Conservation (phyloP, 2,888 invertebrate genomes). For the Eugnorisma glareosa region DNA sequence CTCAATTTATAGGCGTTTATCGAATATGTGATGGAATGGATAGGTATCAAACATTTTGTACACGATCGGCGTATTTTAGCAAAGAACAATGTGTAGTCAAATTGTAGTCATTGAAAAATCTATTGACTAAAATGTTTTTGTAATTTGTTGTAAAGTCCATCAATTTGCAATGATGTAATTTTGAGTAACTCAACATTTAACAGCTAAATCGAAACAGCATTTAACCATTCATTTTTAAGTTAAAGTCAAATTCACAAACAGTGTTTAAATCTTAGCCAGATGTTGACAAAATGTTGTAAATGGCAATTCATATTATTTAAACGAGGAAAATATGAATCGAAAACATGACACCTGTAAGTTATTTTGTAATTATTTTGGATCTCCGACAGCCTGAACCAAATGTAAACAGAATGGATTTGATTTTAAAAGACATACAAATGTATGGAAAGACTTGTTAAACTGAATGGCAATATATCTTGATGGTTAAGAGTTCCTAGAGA, state of each 20-base stretch:
- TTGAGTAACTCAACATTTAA: neutral
- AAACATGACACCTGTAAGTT: slow-evolving; percentile 12
- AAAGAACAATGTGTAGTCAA: neutral
- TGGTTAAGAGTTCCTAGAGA: slow-evolving; percentile 37
- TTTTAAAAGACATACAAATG: neutral
- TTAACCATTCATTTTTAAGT: neutral
- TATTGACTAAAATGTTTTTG: neutral
- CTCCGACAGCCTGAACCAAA: slow-evolving; percentile 7
- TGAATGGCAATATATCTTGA: slow-evolving; percentile 21
- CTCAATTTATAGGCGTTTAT: slow-evolving; percentile 64
- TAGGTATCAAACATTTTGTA: slow-evolving; percentile 24
- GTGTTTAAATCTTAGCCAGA: neutral
- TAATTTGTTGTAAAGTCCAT: neutral
- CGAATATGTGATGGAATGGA: neutral
- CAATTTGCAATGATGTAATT: neutral
- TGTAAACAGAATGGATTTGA: slow-evolving; percentile 28
- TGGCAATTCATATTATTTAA: slow-evolving; percentile 33
- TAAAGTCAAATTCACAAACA: neutral
- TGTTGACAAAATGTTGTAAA: slow-evolving; percentile 27
- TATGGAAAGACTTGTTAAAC: neutral
- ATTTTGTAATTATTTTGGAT: slow-evolving; percentile 38
- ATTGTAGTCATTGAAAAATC: neutral
- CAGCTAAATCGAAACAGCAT: neutral
- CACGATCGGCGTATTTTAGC: slow-evolving; percentile 9
- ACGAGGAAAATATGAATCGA: slow-evolving; percentile 30